Percentiles rank a stretch among this genome's conserved stretches.
These are phyloP conservation scores for Lepidostoma basale DNA, from an alignment of 1,140 invertebrate species.

Conservation along the genomic window DNA sequence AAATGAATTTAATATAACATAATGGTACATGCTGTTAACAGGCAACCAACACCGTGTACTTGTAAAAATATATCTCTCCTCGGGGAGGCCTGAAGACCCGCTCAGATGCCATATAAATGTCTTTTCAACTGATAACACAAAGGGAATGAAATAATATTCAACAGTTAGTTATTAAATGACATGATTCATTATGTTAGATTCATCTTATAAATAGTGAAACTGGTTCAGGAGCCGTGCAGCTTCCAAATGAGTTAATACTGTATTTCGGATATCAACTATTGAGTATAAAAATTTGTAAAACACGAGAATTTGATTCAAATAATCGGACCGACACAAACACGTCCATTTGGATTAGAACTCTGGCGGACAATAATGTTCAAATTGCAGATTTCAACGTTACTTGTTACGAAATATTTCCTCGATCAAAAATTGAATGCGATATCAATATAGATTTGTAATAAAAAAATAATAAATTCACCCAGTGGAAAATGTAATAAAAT, in stretches of 20 bases:
- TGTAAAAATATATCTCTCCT: not conserved
- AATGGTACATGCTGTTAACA: conserved; percentile 28
- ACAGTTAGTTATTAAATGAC: conserved; percentile 9
- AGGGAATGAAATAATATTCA: not conserved
- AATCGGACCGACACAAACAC: not conserved
- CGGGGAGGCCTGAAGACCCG: not conserved
- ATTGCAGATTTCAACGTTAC: too few relatives aligned
- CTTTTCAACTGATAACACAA: not conserved
- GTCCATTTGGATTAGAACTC: not conserved
- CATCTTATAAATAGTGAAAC: conserved; percentile 14
- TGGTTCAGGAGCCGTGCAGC: not conserved
- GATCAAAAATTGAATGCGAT: conserved; percentile 23
- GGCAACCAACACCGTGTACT: conserved; percentile 17
- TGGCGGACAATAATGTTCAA: too few relatives aligned
- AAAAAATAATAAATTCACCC: conserved; percentile 32
- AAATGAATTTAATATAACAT: conserved; percentile 32
- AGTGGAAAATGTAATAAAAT: conserved; percentile 33
- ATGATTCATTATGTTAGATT: conserved; percentile 10
- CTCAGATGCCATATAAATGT: not conserved
- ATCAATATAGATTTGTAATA: conserved; percentile 16
- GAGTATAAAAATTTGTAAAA: not conserved
- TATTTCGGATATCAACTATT: conserved; percentile 13
- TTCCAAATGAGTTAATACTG: conserved; percentile 18
- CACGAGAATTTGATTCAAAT: not conserved
- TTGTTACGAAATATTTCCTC: conserved; percentile 25